phyloP scores from a whole-genome alignment of 2,113 vertebrate species.

The Forbesichthys agassizii region DNA sequence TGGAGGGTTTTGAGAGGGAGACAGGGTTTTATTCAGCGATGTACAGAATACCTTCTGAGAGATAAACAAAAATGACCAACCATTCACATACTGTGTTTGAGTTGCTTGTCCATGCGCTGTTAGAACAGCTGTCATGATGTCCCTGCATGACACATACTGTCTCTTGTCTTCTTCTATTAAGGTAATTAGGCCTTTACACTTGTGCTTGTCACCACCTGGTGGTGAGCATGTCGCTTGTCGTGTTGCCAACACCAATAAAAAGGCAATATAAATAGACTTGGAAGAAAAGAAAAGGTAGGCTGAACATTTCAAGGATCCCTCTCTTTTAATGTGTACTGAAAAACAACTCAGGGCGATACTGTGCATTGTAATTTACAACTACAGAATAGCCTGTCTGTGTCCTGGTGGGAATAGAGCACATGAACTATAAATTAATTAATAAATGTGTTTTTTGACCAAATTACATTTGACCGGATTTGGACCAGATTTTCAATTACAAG shows the following conservation, averaged over 20 bases:
- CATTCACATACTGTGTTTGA: background rate
- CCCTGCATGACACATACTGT: background rate
- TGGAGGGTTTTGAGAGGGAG: too few relatives aligned
- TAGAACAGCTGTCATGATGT: slow-evolving; percentile 15
- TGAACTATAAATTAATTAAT: too few relatives aligned
- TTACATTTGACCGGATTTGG: too few relatives aligned
- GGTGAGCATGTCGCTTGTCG: slow-evolving; percentile 64
- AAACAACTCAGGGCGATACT: too few relatives aligned
- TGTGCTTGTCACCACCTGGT: slow-evolving; percentile 80
- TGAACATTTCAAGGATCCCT: background rate
- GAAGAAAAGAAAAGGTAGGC: background rate
- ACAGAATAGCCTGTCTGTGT: too few relatives aligned
- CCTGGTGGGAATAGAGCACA: too few relatives aligned
- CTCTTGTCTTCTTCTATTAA: slow-evolving; percentile 49
- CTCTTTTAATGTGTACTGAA: too few relatives aligned
- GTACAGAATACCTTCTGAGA: background rate
- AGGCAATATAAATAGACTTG: background rate
- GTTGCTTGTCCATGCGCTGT: too few relatives aligned
- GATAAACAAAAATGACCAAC: slow-evolving; percentile 8
- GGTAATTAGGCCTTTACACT: slow-evolving; percentile 74
- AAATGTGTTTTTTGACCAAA: too few relatives aligned
- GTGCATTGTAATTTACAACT: background rate
- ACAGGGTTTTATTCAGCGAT: too few relatives aligned
- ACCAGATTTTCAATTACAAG: too few relatives aligned
- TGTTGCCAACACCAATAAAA: background rate